phyloP scores from a whole-genome alignment of 2,113 vertebrate genomes.

The Carassius auratus region DNA sequence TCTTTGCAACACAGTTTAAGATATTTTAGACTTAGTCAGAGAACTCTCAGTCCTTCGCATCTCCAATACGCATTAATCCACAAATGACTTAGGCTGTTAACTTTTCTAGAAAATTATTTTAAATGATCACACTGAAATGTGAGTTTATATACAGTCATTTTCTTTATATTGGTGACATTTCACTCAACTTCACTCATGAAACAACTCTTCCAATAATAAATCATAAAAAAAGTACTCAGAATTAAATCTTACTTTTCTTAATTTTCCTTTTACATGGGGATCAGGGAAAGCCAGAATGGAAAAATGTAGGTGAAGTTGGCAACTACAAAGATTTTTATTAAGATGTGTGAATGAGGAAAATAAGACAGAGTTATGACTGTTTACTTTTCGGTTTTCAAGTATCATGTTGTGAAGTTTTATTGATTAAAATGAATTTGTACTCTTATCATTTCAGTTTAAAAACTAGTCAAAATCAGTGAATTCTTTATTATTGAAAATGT shows the following conservation, averaged over 20 bases:
- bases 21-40: no score
- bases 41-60: no score
- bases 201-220: not conserved
- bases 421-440: not conserved
- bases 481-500: not conserved
- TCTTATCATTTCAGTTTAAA: not conserved
- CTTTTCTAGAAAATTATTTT: no score
- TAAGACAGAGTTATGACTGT: not conserved
- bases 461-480: not conserved
- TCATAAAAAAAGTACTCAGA: not conserved
- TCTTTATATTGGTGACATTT: not conserved
- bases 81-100: no score
- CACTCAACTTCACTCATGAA: not conserved
- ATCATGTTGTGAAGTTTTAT: not conserved
- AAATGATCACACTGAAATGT: slow-evolving; percentile 49
- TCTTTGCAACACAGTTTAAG: no score
- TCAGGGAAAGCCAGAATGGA: slow-evolving; percentile 19
- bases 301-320: not conserved
- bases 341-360: not conserved
- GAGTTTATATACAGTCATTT: slow-evolving; percentile 37
- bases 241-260: not conserved
- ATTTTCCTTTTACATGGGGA: slow-evolving; percentile 42
- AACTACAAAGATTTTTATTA: not conserved
- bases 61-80: no score
- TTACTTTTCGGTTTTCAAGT: not conserved